Evolutionary conservation across 2,888 invertebrate genomes (phyloP).

Genomic region (Mythimna vitellina): DNA sequence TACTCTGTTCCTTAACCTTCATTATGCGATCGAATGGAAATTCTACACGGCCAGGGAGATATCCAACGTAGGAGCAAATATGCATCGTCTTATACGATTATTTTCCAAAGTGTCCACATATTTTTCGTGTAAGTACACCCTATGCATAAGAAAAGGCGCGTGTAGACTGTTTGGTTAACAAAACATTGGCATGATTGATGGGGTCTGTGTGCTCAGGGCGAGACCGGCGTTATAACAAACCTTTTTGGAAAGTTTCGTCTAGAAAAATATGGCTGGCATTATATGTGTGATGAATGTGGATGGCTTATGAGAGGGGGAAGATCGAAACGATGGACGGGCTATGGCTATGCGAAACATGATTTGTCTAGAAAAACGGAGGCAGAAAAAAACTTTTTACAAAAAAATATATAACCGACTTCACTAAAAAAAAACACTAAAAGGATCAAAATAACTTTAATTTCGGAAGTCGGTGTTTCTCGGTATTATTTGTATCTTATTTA

Average conservation of each 20-base stretch:
- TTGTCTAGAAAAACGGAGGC: neutral
- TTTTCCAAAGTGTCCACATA: neutral
- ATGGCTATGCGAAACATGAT: neutral
- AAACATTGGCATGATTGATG: constrained; percentile 52
- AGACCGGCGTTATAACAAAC: constrained; percentile 5
- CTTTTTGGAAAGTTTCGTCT: constrained; percentile 25
- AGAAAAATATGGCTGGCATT: constrained; percentile 1
- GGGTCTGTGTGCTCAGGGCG: constrained; percentile 31
- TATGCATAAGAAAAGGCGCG: constrained; percentile 32
- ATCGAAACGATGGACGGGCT: too few species aligned
- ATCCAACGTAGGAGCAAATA: neutral
- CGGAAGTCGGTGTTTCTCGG: too few species aligned
- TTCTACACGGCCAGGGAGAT: too few species aligned
- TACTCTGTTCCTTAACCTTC: too few species aligned
- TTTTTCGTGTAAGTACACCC: neutral
- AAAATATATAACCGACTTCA: too few species aligned
- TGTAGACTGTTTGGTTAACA: constrained; percentile 44
- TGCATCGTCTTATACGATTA: neutral
- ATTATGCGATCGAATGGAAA: too few species aligned
- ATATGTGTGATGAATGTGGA: neutral
- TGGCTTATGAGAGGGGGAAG: neutral
- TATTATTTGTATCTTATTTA: too few species aligned
- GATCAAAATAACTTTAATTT: too few species aligned
- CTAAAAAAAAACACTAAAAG: too few species aligned
- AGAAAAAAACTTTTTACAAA: too few species aligned